phyloP scores from a whole-genome alignment of 2,888 invertebrate genomes.

The Epistrophe eligans region DNA sequence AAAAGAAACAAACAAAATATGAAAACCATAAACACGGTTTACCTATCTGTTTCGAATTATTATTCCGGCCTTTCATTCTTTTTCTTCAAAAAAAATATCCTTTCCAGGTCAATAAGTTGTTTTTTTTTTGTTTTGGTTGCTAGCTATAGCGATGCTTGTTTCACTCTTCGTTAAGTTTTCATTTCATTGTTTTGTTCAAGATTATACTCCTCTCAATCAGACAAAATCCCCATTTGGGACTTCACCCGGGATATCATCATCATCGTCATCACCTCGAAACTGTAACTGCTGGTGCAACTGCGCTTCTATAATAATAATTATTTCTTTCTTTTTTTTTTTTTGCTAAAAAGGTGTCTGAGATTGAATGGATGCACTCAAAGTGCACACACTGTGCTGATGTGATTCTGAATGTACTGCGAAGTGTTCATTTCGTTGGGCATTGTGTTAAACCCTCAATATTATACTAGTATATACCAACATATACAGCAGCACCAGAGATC shows the following conservation, averaged over 20 bases:
- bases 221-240: conserved; percentile 55
- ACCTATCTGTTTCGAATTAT: background rate
- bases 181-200: conserved; percentile 45
- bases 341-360: conserved; percentile 65
- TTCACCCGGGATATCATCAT: background rate
- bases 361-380: conserved; percentile 71
- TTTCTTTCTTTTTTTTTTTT: conserved; percentile 2
- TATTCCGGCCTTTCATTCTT: background rate
- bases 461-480: background rate
- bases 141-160: conserved; percentile 17
- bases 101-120: conserved; percentile 18
- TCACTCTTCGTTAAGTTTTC: conserved; percentile 59
- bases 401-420: conserved; percentile 4
- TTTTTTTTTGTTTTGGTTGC: background rate
- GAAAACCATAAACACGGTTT: background rate
- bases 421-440: conserved; percentile 40
- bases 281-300: conserved; percentile 10
- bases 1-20: too few relatives aligned
- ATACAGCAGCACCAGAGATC: background rate
- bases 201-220: conserved; percentile 18
- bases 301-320: conserved; percentile 50
- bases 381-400: conserved; percentile 42
- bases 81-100: background rate
- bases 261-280: conserved; percentile 36
- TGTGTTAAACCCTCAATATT: conserved; percentile 12